Conservation (phyloP, 2,113 vertebrate species). For the Mus pahari region DNA sequence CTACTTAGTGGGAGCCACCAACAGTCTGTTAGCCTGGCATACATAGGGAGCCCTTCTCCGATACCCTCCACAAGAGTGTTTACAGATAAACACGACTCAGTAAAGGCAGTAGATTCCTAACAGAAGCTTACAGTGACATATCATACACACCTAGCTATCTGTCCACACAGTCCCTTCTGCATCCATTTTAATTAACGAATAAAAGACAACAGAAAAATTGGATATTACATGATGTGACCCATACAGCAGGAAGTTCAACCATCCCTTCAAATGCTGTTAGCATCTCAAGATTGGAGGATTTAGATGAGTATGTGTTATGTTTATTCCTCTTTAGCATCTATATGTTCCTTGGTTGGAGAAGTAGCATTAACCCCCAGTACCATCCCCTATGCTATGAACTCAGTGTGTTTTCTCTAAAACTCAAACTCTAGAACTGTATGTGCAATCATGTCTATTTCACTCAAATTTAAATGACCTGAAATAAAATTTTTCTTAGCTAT, state of each 20-base stretch:
- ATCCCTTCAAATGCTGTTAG: background rate
- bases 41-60: background rate
- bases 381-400: background rate
- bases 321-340: background rate
- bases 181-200: constrained; percentile 45
- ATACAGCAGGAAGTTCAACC: constrained; percentile 28
- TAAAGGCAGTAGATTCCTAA: background rate
- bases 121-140: background rate
- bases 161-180: background rate
- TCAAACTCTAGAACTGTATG: background rate
- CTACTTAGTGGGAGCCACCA: background rate
- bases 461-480: constrained; percentile 35
- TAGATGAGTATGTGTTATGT: background rate
- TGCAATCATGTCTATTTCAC: background rate
- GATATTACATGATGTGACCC: background rate
- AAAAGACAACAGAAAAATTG: constrained; percentile 10
- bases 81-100: background rate
- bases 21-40: background rate
- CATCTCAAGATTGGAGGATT: background rate
- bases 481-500: background rate
- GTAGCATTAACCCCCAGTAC: background rate
- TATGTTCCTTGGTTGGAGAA: background rate
- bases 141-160: background rate
- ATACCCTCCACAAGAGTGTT: background rate
- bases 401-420: background rate